These are phyloP conservation scores for Apocheima hispidaria DNA, from an alignment of 2,888 invertebrate genomes.

Conservation along the genomic window DNA sequence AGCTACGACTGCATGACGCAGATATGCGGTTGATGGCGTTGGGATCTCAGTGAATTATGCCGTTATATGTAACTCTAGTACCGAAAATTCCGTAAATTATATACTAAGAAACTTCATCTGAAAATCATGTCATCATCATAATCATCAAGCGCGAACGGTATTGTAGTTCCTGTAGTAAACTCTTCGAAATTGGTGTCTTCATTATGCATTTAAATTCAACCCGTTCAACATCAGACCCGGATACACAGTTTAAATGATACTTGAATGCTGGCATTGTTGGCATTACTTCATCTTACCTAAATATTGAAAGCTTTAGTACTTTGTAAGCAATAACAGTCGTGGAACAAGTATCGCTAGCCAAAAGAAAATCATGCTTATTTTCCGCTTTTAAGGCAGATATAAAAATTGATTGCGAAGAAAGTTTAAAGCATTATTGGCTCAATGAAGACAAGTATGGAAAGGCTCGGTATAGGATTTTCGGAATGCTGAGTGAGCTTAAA, in stretches of 20 bases:
- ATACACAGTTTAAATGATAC: conserved; percentile 51
- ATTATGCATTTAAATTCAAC: conserved; percentile 50
- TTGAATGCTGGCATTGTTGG: conserved; percentile 72
- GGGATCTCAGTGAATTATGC: conserved; percentile 48
- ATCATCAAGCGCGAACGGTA: conserved; percentile 39
- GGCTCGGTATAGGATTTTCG: conserved; percentile 51
- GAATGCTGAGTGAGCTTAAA: conserved; percentile 56
- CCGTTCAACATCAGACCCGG: conserved; percentile 49
- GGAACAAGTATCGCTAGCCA: conserved; percentile 55
- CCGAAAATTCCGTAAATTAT: conserved; percentile 20
- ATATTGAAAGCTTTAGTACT: conserved; percentile 61
- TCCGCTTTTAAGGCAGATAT: conserved; percentile 45
- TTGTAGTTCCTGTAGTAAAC: conserved; percentile 48
- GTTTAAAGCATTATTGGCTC: conserved; percentile 49
- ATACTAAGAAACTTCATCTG: conserved; percentile 18
- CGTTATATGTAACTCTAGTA: conserved; percentile 24
- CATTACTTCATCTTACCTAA: conserved; percentile 69
- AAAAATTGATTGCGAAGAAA: conserved; percentile 46
- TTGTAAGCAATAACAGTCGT: conserved; percentile 61
- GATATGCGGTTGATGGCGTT: conserved; percentile 47
- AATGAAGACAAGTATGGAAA: conserved; percentile 56
- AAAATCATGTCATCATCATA: not conserved
- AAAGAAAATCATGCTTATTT: conserved; percentile 51
- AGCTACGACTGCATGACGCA: conserved; percentile 45
- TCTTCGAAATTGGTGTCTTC: conserved; percentile 50